A percentile compares a stretch with the other conserved stretches of the same genome.
phyloP scores from a whole-genome alignment of 1,140 invertebrate species.

The Penaeus chinensis region DNA sequence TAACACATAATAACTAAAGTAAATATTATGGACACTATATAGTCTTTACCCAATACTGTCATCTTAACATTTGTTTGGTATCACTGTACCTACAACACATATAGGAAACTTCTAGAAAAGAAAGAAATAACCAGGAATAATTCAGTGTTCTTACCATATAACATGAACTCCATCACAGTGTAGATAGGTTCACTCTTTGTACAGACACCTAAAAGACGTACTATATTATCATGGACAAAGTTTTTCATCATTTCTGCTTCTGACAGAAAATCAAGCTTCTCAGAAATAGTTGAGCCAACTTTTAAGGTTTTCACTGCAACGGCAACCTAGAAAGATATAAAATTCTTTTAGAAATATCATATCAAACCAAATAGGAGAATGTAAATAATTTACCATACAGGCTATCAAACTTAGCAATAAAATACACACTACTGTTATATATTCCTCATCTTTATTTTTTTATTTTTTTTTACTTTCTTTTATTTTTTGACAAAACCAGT shows the following conservation, averaged over 20 bases:
- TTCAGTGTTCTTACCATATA: constrained; percentile 76
- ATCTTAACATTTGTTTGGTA: no score
- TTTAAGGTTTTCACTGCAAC: constrained; percentile 94
- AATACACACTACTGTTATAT: no score
- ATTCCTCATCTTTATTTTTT: no score
- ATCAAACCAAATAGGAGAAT: neutral
- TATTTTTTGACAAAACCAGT: no score
- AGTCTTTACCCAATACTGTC: no score
- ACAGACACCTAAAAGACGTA: constrained; percentile 85
- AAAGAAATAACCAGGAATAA: neutral
- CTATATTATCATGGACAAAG: constrained; percentile 91
- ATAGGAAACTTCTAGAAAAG: neutral
- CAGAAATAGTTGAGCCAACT: constrained; percentile 81
- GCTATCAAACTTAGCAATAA: no score
- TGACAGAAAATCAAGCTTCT: constrained; percentile 89
- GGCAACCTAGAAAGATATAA: constrained; percentile 70
- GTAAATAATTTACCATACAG: neutral
- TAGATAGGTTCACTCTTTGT: constrained; percentile 86
- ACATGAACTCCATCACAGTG: constrained; percentile 94
- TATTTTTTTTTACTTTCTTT: neutral
- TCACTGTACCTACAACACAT: no score
- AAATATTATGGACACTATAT: no score
- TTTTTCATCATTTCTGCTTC: constrained; percentile 93
- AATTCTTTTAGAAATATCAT: neutral
- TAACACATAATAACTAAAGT: no score